Percentiles rank a stretch among this genome's conserved stretches.
phyloP scores from a whole-genome alignment of 2,888 invertebrate species.

The Drosophila antonietae region DNA sequence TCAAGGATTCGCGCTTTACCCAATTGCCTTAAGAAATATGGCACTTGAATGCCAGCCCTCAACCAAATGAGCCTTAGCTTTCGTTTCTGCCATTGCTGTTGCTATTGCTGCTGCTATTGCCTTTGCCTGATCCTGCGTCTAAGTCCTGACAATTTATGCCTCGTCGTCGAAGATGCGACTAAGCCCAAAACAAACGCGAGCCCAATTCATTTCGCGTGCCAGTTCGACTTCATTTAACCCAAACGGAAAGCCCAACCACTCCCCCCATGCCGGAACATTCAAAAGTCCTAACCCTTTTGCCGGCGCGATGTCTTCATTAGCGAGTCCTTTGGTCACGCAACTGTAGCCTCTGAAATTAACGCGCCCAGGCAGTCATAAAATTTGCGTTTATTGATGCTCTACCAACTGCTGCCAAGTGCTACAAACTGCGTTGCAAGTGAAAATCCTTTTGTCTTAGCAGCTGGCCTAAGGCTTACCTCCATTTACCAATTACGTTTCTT shows the following conservation, averaged over 20 bases:
- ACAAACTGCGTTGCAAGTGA: constrained; percentile 41
- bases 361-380: constrained; percentile 70
- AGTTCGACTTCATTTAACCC: constrained; percentile 83
- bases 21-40: constrained; percentile 72
- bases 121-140: constrained; percentile 35
- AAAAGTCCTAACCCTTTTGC: constrained; percentile 57
- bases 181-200: constrained; percentile 68
- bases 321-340: constrained; percentile 77
- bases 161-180: constrained; percentile 70
- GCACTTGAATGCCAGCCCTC: constrained; percentile 60
- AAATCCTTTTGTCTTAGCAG: constrained; percentile 68
- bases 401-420: constrained; percentile 55
- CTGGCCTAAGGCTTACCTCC: constrained; percentile 4
- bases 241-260: constrained; percentile 10
- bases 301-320: constrained; percentile 71
- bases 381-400: constrained; percentile 78
- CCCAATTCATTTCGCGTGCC: constrained; percentile 77
- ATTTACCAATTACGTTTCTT: neutral
- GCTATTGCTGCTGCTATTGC: constrained; percentile 18
- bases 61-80: constrained; percentile 69
- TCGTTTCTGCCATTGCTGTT: constrained; percentile 16
- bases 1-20: constrained; percentile 30
- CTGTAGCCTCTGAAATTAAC: constrained; percentile 75
- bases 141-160: constrained; percentile 69
- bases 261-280: constrained; percentile 5